Evolutionary conservation across 2,888 invertebrate species (phyloP).

Genomic region (Zelleria hepariella): DNA sequence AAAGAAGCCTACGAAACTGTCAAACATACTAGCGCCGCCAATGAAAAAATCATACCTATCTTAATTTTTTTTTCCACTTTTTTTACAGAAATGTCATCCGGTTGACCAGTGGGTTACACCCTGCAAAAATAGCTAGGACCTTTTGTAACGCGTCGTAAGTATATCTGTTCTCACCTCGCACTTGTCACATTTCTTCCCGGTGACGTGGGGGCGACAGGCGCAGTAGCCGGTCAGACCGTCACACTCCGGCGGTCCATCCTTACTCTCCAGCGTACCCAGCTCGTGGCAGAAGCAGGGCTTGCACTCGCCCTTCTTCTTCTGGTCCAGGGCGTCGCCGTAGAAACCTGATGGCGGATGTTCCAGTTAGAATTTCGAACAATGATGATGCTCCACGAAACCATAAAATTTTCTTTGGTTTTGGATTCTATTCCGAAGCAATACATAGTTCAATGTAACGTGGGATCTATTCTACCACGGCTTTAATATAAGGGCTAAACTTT

Average conservation of each 20-base stretch:
- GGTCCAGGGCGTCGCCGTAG: slow-evolving; percentile 93
- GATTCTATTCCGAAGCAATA: too few relatives aligned
- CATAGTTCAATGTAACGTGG: not conserved
- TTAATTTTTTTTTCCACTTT: too few relatives aligned
- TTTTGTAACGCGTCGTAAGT: too few relatives aligned
- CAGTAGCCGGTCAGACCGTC: slow-evolving; percentile 87
- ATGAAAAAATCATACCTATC: too few relatives aligned
- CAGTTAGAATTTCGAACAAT: not conserved
- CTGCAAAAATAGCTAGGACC: too few relatives aligned
- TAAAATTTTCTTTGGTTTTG: too few relatives aligned
- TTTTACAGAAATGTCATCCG: too few relatives aligned
- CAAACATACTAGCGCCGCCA: too few relatives aligned
- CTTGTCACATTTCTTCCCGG: slow-evolving; percentile 85
- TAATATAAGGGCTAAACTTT: too few relatives aligned
- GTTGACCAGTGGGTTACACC: too few relatives aligned
- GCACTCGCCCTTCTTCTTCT: slow-evolving; percentile 93
- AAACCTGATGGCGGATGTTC: slow-evolving; percentile 70
- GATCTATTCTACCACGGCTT: too few relatives aligned
- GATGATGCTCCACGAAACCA: not conserved
- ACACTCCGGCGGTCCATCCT: slow-evolving; percentile 80
- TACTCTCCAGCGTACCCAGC: slow-evolving; percentile 83
- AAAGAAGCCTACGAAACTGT: too few relatives aligned
- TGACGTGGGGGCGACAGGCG: slow-evolving; percentile 84
- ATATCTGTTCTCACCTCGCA: slow-evolving; percentile 74
- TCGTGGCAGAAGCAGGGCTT: slow-evolving; percentile 90